phyloP scores from a whole-genome alignment of 2,113 vertebrate genomes.

The Petrocephalus microphthalmus region DNA sequence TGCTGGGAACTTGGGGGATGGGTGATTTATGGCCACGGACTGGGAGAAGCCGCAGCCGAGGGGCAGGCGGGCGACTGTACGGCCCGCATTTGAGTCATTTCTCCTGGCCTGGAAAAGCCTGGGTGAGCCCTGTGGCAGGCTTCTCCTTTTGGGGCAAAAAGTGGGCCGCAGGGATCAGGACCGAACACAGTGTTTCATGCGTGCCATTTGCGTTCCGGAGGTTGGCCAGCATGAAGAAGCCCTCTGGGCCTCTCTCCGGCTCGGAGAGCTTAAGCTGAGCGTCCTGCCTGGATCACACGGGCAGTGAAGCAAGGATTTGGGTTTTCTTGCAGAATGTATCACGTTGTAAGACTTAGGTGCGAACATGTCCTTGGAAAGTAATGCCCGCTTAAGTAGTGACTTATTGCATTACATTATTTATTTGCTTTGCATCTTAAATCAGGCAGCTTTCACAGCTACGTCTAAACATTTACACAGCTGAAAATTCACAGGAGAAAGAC shows the following conservation, averaged over 20 bases:
- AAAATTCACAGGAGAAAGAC: background rate
- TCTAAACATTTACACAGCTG: background rate
- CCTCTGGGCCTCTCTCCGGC: background rate
- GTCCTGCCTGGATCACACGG: background rate
- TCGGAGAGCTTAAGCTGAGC: background rate
- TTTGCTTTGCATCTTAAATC: background rate
- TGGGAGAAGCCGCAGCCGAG: conserved; percentile 13
- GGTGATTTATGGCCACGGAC: conserved; percentile 32
- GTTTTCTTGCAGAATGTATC: background rate
- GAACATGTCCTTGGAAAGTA: background rate
- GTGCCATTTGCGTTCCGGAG: background rate
- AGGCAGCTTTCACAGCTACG: background rate
- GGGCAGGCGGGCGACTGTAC: background rate
- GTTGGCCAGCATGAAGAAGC: background rate
- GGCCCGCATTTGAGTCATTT: conserved; percentile 20
- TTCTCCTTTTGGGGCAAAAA: background rate
- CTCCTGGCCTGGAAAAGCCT: background rate
- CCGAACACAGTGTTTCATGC: background rate
- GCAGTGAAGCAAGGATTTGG: background rate
- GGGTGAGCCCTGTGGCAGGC: background rate
- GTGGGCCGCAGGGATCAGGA: background rate
- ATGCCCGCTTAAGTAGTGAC: background rate
- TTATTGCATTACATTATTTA: background rate
- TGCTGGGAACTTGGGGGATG: conserved; percentile 14
- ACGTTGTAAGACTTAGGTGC: background rate